Base-by-base conservation (phyloP, 1,140 invertebrate species). In the Temnothorax nylanderi region DNA sequence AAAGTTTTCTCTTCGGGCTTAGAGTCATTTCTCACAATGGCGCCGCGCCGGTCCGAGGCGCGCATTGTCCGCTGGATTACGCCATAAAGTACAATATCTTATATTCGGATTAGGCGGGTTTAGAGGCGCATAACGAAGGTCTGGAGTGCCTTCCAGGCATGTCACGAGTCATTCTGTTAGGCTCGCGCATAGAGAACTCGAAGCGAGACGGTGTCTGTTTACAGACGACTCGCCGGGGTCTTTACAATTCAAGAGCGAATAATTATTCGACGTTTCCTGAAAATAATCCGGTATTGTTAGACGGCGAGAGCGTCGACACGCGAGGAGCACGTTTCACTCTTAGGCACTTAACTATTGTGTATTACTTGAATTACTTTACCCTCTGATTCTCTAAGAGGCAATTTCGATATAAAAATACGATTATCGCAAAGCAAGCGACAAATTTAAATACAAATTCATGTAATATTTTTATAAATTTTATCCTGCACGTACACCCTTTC, bases 1-100 rank as follows among this genome's bases (percentile, higher is more conserved):
- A 54, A 41, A 71, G 34, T 44, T 26, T 21, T 26, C 64, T 82
- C 77, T 13, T 3, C 16, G 26, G 2, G 47, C 62, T 41, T 10
- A 37, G 41, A 74, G 21, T 74, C 54, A 54, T 82, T 72, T 21
- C 65, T 82, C 51, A 85, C 58, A 84, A 86, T 58, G 7, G 26
- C 44, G 26, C 26, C 26, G 26, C 26, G 26, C 26, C 26, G 26
- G 47, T 54, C n/a, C 69, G 62, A 51, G 60, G 37, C 58, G 37
- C 64, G 67, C 56, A 85, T 90, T 91, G 90, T 91, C 56, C 77
- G n/a, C 26, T 64, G 60, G 77, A 88, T 91, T 86, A 80, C 67
- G 72, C 86, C 90, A 84, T 91, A 91, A 91, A 91, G 80, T 91
- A 75, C 90, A 90, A 88, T 88, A 90, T 58, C 56, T 88, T 90